These are phyloP conservation scores for Aurelia aurita DNA, from an alignment of 30 jellyfish, hydroid and myxozoan species.

Conservation along the genomic window DNA sequence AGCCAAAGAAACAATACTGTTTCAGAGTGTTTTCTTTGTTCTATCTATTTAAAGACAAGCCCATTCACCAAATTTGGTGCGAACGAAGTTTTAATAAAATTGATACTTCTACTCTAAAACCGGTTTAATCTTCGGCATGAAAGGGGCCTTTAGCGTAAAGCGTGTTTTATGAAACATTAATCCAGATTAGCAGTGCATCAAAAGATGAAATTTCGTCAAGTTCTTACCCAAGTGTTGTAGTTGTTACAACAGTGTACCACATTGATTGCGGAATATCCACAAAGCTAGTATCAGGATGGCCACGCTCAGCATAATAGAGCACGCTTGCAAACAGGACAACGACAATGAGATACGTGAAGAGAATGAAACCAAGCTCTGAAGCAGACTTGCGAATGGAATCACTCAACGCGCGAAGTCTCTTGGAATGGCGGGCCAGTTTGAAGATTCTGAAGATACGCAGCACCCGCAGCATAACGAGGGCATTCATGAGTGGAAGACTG, in stretches of 20 bases:
- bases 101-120: too few species aligned
- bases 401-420: conserved; percentile 86
- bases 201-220: too few species aligned
- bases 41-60: too few species aligned
- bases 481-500: conserved; percentile 76
- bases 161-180: too few species aligned
- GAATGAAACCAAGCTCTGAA: conserved; percentile 92
- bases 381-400: conserved; percentile 87
- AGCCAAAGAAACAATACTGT: too few species aligned
- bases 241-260: conserved; percentile 98
- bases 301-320: conserved; percentile 91
- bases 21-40: too few species aligned
- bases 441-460: conserved; percentile 85
- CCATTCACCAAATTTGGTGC: too few species aligned
- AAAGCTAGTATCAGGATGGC: conserved; percentile 47
- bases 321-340: conserved; percentile 93
- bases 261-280: conserved; percentile 94
- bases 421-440: conserved; percentile 96
- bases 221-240: conserved; percentile 97
- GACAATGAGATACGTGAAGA: conserved; percentile 88
- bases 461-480: conserved; percentile 81
- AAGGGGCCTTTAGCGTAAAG: too few species aligned
- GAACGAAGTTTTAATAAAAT: too few species aligned
- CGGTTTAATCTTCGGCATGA: too few species aligned
- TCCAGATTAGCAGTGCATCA: too few species aligned